Evolutionary conservation across 2,113 vertebrate genomes (phyloP).

Genomic region (Zosterops japonicus): DNA sequence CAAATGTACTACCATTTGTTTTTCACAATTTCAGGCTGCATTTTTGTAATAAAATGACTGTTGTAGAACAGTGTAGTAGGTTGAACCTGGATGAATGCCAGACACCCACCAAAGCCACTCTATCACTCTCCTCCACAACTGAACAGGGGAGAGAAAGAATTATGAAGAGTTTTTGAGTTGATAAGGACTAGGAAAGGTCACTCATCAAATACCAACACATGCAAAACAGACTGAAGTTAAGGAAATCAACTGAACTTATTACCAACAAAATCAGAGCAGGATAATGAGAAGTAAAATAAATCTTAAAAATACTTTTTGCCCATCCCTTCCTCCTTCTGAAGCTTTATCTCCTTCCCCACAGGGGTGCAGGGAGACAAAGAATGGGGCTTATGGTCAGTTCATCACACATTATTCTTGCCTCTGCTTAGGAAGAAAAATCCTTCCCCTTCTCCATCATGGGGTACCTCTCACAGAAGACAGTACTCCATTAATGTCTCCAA

Average conservation of each 20-base stretch:
- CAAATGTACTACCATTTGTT: neutral
- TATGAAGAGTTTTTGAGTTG: fast-evolving
- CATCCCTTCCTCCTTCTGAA: neutral
- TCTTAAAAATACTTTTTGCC: neutral
- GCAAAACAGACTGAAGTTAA: neutral
- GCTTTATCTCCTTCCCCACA: fast-evolving
- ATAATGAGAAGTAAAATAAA: neutral
- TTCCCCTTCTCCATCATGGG: neutral
- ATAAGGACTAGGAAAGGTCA: neutral
- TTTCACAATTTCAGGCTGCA: neutral
- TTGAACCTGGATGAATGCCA: neutral
- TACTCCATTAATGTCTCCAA: neutral
- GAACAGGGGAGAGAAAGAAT: neutral
- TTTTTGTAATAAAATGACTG: neutral
- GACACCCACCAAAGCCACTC: neutral
- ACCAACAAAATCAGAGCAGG: neutral
- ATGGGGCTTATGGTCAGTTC: too few relatives aligned
- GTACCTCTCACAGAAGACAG: neutral
- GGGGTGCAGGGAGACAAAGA: neutral
- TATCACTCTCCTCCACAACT: neutral
- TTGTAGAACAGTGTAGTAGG: neutral
- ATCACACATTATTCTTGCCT: neutral
- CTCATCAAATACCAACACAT: too few relatives aligned
- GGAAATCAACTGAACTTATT: neutral
- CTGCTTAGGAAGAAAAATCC: neutral